Evolutionary conservation across 2,797 vertebrate species (phyloP), one percentile per base, ranked within the genome.

Genomic region (Setipinna tenuifilis): DNA sequence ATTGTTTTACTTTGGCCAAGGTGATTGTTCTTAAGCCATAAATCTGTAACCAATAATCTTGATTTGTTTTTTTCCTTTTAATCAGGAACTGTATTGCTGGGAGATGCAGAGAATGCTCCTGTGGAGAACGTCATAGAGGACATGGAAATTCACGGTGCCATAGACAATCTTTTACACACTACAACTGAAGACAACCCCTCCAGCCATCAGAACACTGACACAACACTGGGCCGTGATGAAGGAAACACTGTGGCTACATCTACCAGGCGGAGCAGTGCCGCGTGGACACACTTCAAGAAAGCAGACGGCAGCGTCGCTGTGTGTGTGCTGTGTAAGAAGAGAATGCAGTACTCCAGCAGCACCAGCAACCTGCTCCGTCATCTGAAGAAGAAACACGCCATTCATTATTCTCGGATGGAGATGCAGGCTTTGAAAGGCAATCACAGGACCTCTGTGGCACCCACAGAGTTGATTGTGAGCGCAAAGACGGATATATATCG

Each of bases 321-420:
- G 23, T 96, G 95, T 83, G 85, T 90, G 81, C 90, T 95, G 48
- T 95, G 95, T 87, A 92, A 89, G 89, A 93, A 94, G 83, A 94
- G 92, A 88, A 87, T 96, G 21, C 87, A 93, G 82, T 88, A 92
- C 71, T 89, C 89, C 46, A 91, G 91, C 83, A 92, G 91, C 90
- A 95, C 93, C 12, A 92, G 92, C 87, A 95, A 94, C 89, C 85
- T 96, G 71, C 92, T 90, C 35, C 90, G 93, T 5, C 95, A 95
- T 88, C 86, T 96, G 82, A 93, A 92, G n/a, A 93, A 93, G 81
- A 95, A 90, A 84, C 95, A 95, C 87, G 94, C 94, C 0, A 85
- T 86, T n/a, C 88, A 92, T 82, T 93, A 92, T 31, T 88, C 91
- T 48, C 89, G 88, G 83, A 83, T 92, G 0, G 59, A 86, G n/a